Percentiles rank a stretch among this genome's conserved stretches.
phyloP scores from a whole-genome alignment of 64 coral and sea anemone species.

The Pocillopora damicornis region DNA sequence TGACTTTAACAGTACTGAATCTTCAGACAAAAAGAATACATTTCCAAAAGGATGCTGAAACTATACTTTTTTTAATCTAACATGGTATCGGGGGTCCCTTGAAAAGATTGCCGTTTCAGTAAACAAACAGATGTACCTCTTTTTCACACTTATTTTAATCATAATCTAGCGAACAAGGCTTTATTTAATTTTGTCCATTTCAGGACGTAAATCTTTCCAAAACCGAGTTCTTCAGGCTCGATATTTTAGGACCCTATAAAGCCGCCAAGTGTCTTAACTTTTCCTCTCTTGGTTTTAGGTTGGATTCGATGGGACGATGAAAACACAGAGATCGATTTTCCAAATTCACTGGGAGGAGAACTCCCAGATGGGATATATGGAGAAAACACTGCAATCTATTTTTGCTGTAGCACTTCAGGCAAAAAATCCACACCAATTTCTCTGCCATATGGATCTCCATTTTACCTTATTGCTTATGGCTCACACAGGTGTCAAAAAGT shows the following conservation, averaged over 20 bases:
- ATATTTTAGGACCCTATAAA: background rate
- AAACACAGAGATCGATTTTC: slow-evolving; percentile 62
- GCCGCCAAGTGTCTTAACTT: background rate
- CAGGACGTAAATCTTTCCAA: too few species aligned
- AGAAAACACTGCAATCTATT: slow-evolving; percentile 80
- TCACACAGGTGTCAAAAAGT: slow-evolving; percentile 70
- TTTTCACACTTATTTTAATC: too few species aligned
- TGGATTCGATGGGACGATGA: slow-evolving; percentile 93
- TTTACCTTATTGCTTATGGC: slow-evolving; percentile 74
- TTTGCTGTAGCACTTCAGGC: slow-evolving; percentile 79
- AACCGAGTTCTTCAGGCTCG: too few species aligned
- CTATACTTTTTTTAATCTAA: too few species aligned
- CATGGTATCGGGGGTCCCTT: too few species aligned
- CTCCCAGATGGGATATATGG: slow-evolving; percentile 76
- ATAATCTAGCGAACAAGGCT: too few species aligned
- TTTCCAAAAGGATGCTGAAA: too few species aligned
- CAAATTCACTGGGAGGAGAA: slow-evolving; percentile 54
- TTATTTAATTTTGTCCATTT: too few species aligned
- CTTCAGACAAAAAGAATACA: too few species aligned
- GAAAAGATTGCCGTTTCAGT: too few species aligned
- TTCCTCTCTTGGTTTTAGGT: slow-evolving; percentile 23
- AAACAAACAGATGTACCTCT: too few species aligned
- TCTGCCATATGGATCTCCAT: slow-evolving; percentile 57
- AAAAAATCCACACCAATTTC: slow-evolving; percentile 46
- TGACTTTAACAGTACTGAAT: too few species aligned